phyloP scores from a whole-genome alignment of 2,113 vertebrate species.

The Tetrax tetrax region DNA sequence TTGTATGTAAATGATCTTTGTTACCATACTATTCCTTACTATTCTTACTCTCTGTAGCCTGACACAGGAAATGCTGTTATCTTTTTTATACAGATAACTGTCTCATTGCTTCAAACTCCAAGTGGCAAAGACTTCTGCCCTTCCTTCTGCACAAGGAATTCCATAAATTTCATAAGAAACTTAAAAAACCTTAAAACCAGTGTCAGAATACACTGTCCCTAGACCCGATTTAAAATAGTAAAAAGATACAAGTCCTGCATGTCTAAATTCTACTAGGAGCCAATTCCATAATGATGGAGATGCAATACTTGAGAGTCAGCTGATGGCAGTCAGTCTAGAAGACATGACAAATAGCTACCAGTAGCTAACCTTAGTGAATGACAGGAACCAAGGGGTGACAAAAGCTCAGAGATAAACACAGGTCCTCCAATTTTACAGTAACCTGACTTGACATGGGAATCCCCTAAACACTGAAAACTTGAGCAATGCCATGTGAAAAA shows the following conservation, averaged over 20 bases:
- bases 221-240: background rate
- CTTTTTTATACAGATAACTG: background rate
- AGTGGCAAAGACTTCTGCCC: background rate
- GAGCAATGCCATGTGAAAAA: background rate
- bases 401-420: background rate
- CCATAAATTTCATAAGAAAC: background rate
- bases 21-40: background rate
- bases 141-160: background rate
- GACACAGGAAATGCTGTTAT: background rate
- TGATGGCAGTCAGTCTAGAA: background rate
- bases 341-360: background rate
- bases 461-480: background rate
- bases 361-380: background rate
- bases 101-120: background rate
- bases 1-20: background rate
- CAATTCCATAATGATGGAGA: background rate
- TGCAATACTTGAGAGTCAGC: background rate
- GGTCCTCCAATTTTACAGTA: background rate
- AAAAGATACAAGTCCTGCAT: background rate
- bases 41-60: background rate
- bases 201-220: background rate
- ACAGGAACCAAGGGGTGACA: background rate
- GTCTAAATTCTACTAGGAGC: background rate
- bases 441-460: background rate
- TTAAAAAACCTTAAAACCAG: background rate